Evolutionary conservation across 2,113 vertebrate species (phyloP).

Genomic region (Cyprinus carpio): DNA sequence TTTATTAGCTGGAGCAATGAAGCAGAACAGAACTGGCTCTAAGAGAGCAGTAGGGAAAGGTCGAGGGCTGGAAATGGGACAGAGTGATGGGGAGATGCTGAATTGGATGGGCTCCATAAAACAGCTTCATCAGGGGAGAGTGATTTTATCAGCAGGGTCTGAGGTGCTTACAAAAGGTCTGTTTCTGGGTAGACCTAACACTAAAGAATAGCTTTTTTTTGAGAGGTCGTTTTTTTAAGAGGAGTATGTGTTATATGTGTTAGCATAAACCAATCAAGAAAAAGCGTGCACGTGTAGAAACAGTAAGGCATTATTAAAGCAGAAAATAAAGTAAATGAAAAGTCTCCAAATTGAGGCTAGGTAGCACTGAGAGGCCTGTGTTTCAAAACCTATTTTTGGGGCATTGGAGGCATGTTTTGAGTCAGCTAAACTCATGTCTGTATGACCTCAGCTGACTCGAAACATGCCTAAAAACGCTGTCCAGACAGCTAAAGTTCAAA

Average conservation of each 20-base stretch:
- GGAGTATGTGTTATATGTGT: background rate
- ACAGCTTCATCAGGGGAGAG: slow-evolving; percentile 41
- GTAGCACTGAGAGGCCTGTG: background rate
- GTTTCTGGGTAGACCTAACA: background rate
- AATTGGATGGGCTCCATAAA: slow-evolving; percentile 52
- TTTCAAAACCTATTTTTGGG: background rate
- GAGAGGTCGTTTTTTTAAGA: no score
- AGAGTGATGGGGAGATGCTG: slow-evolving; percentile 38
- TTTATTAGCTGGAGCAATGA: slow-evolving; percentile 32
- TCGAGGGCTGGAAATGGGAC: slow-evolving; percentile 47
- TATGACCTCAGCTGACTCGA: background rate
- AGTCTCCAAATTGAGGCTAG: background rate
- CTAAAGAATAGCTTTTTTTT: background rate
- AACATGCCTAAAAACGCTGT: background rate
- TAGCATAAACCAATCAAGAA: background rate
- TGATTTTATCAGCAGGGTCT: slow-evolving; percentile 18
- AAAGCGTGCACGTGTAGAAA: no score
- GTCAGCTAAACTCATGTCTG: background rate
- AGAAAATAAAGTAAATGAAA: background rate
- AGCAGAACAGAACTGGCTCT: slow-evolving; percentile 25
- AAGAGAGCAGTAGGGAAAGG: slow-evolving; percentile 48
- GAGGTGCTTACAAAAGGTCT: slow-evolving; percentile 12
- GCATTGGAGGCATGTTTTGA: background rate
- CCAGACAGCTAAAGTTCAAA: background rate
- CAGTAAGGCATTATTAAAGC: background rate